Evolutionary conservation across 2,888 invertebrate genomes (phyloP), one percentile per base, ranked within the genome.

Genomic region (Lypha dubia): DNA sequence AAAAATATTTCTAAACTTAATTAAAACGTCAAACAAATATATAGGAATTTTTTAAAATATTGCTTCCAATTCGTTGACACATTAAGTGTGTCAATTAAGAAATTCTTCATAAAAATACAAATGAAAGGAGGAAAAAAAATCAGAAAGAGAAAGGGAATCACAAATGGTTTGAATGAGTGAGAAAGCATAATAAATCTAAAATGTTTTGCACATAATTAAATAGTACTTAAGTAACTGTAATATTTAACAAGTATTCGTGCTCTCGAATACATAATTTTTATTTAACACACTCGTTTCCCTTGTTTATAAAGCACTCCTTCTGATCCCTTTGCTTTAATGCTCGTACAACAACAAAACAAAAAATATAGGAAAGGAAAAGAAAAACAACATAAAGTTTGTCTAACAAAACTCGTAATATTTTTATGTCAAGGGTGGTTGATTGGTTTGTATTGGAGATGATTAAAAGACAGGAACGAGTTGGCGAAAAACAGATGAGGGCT

Each of bases 151-250:
- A 4, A 20, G 49, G 4, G 53, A n/a, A 32, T 0, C 17, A 11
- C 5, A 15, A 44, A 38, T 22, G 51, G 53, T 17, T 67, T 67
- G 67, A 13, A 24, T 65, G 60, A 75, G 56, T 15, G 67, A 63
- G 60, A 76, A 46, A 32, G 49, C 58, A 46, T 60, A 82, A 77
- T 68, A 63, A 71, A 68, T 53, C 51, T 65, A 63, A 76, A 84
- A 81, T 84, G 81, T 73, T 84, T 84, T 77, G 81, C 84, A 84
- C 84, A 81, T 84, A 84, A 81, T 84, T 84, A 84, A 84, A 84
- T 81, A 84, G 81, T 81, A 74, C 84, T 84, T 81, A 84, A 81
- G 84, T 70, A 84, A 84, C 81, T 81, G 84, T 81, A 84, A 84
- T 84, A 84, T 84, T 84, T 84, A 65, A 84, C 81, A 81, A 84